These are phyloP conservation scores for Osmerus eperlanus DNA, from an alignment of 2,113 vertebrate genomes.

Conservation along the genomic window DNA sequence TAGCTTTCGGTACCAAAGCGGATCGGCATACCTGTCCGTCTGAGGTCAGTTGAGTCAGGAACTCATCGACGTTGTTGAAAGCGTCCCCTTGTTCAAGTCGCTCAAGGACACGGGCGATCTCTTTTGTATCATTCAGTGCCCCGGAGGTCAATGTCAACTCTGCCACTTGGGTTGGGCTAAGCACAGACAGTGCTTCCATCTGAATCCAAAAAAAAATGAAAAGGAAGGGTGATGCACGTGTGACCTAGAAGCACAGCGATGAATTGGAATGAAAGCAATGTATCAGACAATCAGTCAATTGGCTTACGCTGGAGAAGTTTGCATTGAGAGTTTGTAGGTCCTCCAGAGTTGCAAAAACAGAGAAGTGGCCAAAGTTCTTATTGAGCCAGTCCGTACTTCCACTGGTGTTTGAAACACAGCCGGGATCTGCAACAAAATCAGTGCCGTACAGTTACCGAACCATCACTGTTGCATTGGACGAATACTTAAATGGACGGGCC, in stretches of 20 bases:
- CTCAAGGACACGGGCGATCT: constrained; percentile 17
- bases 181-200: constrained; percentile 13
- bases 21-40: not conserved
- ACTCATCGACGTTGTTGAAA: constrained; percentile 14
- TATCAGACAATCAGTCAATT: too few relatives aligned
- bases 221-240: not conserved
- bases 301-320: constrained; percentile 53
- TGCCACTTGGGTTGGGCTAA: constrained; percentile 41
- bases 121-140: constrained; percentile 17
- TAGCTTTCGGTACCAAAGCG: not conserved
- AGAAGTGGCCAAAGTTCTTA: constrained; percentile 47
- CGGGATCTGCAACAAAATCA: constrained; percentile 39
- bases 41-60: constrained; percentile 5
- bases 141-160: constrained; percentile 37
- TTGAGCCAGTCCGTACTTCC: constrained; percentile 35
- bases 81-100: constrained; percentile 17
- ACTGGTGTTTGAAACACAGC: constrained; percentile 30
- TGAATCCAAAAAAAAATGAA: constrained; percentile 9
- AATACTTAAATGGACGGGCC: not conserved
- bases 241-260: not conserved
- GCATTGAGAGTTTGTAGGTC: constrained; percentile 47
- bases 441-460: not conserved
- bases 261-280: not conserved
- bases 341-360: constrained; percentile 25
- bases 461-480: too few relatives aligned